Conservation (phyloP, 2,888 invertebrate genomes). For the Dasypolia templi region DNA sequence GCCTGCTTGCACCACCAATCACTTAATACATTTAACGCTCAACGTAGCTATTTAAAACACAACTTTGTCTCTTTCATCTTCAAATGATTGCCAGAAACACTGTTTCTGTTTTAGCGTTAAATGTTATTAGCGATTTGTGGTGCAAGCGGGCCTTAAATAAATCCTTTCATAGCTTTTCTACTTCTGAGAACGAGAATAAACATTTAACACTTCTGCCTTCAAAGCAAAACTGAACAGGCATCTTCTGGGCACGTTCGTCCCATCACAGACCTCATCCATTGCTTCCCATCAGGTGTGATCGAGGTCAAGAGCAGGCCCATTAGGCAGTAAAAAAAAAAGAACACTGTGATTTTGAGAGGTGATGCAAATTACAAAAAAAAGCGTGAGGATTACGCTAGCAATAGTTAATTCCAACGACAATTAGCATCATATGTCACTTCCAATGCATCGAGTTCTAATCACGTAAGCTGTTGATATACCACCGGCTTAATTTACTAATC, state of each 20-base stretch:
- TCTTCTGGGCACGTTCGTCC: too few species aligned
- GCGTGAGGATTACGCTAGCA: neutral
- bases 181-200: too few species aligned
- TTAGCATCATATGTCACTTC: slow-evolving; percentile 5
- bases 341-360: too few species aligned
- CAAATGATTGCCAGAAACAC: neutral
- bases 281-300: too few species aligned
- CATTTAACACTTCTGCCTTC: too few species aligned
- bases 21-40: neutral
- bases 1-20: neutral
- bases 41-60: neutral
- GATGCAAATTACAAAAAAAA: too few species aligned
- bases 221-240: too few species aligned
- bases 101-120: neutral
- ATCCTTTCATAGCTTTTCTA: too few species aligned
- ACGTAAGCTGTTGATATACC: slow-evolving; percentile 21
- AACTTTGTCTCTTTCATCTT: neutral
- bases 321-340: too few species aligned
- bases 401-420: slow-evolving; percentile 1
- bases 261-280: too few species aligned
- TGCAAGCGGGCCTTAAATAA: neutral
- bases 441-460: slow-evolving; percentile 20
- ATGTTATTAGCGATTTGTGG: neutral
- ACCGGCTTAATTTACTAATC: slow-evolving; percentile 16
- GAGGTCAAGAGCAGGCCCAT: too few species aligned